Conservation (phyloP, 2,888 invertebrate species). For the Drosophila conformis region DNA sequence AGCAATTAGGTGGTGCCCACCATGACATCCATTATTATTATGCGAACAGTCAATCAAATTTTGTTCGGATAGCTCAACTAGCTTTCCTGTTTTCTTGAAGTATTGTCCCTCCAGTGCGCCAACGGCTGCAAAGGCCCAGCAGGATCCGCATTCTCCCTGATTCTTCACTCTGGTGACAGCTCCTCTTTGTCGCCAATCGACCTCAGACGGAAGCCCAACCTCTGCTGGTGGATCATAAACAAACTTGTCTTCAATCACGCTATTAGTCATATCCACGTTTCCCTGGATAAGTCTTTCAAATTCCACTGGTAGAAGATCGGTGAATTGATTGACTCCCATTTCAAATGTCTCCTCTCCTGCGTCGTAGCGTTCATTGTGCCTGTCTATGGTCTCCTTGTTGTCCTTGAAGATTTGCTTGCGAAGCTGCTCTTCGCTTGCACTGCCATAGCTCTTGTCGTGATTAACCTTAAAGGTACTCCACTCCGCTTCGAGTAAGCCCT, state of each 20-base stretch:
- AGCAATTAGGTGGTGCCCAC: too few species aligned
- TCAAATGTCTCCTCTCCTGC: conserved; percentile 88
- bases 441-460: conserved; percentile 88
- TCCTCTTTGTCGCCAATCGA: too few species aligned
- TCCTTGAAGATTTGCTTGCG: conserved; percentile 95
- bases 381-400: conserved; percentile 91
- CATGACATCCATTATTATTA: too few species aligned
- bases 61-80: too few species aligned
- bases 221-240: too few species aligned
- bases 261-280: conserved; percentile 22
- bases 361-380: conserved; percentile 91
- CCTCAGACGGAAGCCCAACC: too few species aligned
- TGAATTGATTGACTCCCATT: conserved; percentile 91
- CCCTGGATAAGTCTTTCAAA: conserved; percentile 86
- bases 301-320: conserved; percentile 94
- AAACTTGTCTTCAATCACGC: not conserved
- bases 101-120: too few species aligned
- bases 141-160: too few species aligned
- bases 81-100: too few species aligned
- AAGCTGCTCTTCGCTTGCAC: conserved; percentile 91
- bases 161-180: too few species aligned
- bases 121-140: too few species aligned
- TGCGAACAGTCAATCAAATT: too few species aligned
- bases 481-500: conserved; percentile 8
- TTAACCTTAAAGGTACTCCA: conserved; percentile 68